Conservation (phyloP, 2,888 invertebrate genomes). For the Epistrophe grossulariae region DNA sequence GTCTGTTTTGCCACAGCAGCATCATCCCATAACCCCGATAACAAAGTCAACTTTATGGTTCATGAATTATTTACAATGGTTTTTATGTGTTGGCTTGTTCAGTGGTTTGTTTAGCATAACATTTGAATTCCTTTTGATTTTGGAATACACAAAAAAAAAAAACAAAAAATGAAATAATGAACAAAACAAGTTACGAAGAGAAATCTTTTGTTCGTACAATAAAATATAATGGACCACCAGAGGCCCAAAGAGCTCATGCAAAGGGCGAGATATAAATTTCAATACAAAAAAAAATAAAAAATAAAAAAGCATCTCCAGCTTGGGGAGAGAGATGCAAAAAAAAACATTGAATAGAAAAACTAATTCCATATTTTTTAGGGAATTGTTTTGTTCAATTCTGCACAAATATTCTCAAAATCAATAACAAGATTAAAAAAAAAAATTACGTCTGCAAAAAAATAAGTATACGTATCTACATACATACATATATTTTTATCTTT, state of each 20-base stretch:
- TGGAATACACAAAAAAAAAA: constrained; percentile 12
- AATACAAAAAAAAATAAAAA: neutral
- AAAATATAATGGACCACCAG: constrained; percentile 25
- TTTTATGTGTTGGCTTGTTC: constrained; percentile 30
- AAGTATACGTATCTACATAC: neutral
- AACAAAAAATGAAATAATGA: neutral
- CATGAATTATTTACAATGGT: constrained; percentile 70
- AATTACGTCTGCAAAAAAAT: constrained; percentile 2
- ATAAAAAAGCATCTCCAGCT: neutral
- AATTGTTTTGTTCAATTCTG: neutral
- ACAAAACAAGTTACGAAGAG: neutral
- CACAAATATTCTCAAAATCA: constrained; percentile 10
- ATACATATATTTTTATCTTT: neutral
- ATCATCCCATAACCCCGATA: neutral
- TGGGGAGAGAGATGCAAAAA: neutral
- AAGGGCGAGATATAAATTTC: neutral
- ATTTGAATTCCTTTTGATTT: constrained; percentile 71
- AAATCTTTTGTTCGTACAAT: neutral
- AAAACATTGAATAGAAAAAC: neutral
- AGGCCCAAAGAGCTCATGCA: constrained; percentile 8
- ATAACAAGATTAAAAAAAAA: neutral
- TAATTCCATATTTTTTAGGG: neutral
- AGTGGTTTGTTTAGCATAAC: constrained; percentile 62
- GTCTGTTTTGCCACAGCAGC: neutral
- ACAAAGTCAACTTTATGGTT: constrained; percentile 44